Conservation (phyloP, 2,888 invertebrate genomes). For the Pherbina coryleti region DNA sequence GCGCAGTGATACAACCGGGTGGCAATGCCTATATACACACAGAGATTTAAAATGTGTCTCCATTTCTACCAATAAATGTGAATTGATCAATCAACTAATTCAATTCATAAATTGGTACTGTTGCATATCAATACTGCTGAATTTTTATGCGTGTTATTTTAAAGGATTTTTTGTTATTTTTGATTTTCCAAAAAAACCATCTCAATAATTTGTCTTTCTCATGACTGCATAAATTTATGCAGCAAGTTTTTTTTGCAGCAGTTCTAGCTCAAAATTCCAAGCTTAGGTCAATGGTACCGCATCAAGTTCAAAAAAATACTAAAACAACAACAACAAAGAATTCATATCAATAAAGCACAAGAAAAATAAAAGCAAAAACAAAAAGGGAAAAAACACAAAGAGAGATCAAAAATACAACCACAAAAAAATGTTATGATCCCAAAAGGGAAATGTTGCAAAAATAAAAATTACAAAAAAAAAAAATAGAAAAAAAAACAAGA, state of each 20-base stretch:
- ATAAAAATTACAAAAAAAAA: not conserved
- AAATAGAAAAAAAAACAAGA: not conserved
- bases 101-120: too few relatives aligned
- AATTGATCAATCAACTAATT: too few relatives aligned
- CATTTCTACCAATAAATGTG: too few relatives aligned
- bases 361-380: not conserved
- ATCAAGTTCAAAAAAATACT: not conserved
- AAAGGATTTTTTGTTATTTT: too few relatives aligned
- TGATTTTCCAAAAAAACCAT: too few relatives aligned
- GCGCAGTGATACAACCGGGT: too few relatives aligned
- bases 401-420: not conserved
- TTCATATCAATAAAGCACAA: not conserved
- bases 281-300: constrained; percentile 6
- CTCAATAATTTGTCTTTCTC: not conserved
- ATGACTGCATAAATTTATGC: not conserved
- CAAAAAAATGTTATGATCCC: not conserved
- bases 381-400: not conserved
- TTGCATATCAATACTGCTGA: too few relatives aligned
- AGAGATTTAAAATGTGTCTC: too few relatives aligned
- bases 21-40: too few relatives aligned
- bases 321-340: not conserved
- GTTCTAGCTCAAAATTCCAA: not conserved
- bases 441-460: not conserved
- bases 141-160: too few relatives aligned
- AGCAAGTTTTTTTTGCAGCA: too few relatives aligned